A percentile compares a stretch with the other conserved stretches of the same genome.
These are phyloP conservation scores for Diorhabda carinulata DNA, from an alignment of 1,140 invertebrate genomes.

Conservation along the genomic window DNA sequence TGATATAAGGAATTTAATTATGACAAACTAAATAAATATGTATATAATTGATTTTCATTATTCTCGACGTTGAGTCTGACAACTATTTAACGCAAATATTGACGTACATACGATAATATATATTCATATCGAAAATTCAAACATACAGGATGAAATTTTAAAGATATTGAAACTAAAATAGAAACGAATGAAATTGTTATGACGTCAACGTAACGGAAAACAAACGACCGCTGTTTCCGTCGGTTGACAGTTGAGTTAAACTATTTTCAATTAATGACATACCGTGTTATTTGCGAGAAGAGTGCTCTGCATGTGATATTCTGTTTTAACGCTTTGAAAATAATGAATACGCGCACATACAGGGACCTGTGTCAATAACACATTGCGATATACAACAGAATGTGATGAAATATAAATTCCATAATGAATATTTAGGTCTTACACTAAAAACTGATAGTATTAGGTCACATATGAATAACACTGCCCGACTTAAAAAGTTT, in stretches of 20 bases:
- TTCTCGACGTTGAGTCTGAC: no score
- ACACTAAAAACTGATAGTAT: no score
- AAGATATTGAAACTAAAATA: background rate
- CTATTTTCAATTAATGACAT: conserved; percentile 1
- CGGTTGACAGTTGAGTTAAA: conserved; percentile 2
- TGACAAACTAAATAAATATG: no score
- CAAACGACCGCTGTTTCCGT: background rate
- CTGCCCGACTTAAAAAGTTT: no score
- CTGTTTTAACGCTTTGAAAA: background rate
- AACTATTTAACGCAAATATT: background rate
- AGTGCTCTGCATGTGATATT: background rate
- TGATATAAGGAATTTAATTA: no score
- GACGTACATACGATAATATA: background rate
- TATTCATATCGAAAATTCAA: background rate
- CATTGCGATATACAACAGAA: no score
- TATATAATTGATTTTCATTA: no score
- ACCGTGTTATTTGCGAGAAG: conserved; percentile 1
- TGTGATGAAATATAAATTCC: no score
- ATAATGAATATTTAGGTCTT: no score
- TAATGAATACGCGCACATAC: background rate
- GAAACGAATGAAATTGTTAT: conserved; percentile 3
- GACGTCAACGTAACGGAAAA: conserved; percentile 1
- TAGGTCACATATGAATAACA: no score
- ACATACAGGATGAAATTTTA: background rate
- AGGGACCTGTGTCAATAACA: background rate